phyloP scores from a whole-genome alignment of 2,888 invertebrate species.

The Anoncus sp. region DNA sequence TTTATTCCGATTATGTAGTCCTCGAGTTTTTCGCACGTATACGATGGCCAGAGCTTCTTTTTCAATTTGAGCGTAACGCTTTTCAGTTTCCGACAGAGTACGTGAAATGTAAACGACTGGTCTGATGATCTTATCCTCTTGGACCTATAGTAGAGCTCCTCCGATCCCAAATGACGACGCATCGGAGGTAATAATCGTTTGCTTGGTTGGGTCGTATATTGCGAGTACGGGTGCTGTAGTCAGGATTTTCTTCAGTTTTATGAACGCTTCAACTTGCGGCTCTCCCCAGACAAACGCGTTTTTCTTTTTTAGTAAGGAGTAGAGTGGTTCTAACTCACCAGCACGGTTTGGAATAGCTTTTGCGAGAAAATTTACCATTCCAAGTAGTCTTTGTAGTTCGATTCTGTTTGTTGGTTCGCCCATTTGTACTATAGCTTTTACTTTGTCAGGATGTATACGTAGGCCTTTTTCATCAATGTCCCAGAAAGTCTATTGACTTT shows the following conservation, averaged over 20 bases:
- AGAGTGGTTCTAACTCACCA: constrained; percentile 60
- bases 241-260: constrained; percentile 71
- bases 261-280: constrained; percentile 66
- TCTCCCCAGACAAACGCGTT: constrained; percentile 57
- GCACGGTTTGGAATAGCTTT: constrained; percentile 66
- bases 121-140: too few species aligned
- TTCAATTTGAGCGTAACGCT: too few species aligned
- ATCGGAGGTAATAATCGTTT: constrained; percentile 68
- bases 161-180: constrained; percentile 74
- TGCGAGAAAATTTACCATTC: constrained; percentile 57
- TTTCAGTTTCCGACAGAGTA: constrained; percentile 72
- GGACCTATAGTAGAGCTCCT: constrained; percentile 70
- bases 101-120: constrained; percentile 75
- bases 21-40: constrained; percentile 75
- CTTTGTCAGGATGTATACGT: constrained; percentile 51
- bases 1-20: constrained; percentile 74
- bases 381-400: constrained; percentile 59
- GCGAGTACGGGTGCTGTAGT: constrained; percentile 70
- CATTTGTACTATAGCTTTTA: constrained; percentile 56
- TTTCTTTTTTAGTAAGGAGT: constrained; percentile 60
- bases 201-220: constrained; percentile 69
- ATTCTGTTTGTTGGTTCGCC: constrained; percentile 58
- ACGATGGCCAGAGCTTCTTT: constrained; percentile 77
- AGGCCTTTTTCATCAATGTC: too few species aligned
- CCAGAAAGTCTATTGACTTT: too few species aligned